Base-by-base conservation (phyloP, 2,888 invertebrate species). In the Timandra comae region DNA sequence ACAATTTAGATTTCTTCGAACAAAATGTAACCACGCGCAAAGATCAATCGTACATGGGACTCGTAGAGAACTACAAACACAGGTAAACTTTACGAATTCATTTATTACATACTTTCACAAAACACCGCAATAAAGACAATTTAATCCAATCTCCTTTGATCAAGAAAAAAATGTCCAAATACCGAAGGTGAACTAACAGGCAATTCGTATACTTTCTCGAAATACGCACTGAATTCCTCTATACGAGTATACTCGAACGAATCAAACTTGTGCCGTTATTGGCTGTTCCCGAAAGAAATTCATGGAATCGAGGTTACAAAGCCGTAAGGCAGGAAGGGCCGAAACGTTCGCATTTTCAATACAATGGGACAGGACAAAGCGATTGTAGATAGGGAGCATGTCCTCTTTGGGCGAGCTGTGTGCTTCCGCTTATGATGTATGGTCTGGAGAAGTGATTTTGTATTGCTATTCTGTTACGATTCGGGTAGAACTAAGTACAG, bases 221-320 rank as follows among this genome's bases (percentile, higher is more conserved):
- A 44, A 49, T 54, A 49, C 46, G 48, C 52, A 48, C 35, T 40
- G 38, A 45, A 54, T 54, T 52, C 51, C 54, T 30, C 43, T 46
- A 52, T 50, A 47, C 36, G n/a, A n/a, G n/a, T n/a, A n/a, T n/a
- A n/a, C n/a, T n/a, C n/a, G n/a, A n/a, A n/a, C n/a, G 48, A 56
- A 62, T 62, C 58, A 56, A 63, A 59, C 57, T 51, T 58, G 41
- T 45, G 43, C 62, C 65, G 63, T 73, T 78, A 80, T 75, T 77
- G 76, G 56, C 75, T 67, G 65, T 66, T 63, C 60, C 68, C 64
- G 59, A 67, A 78, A 75, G 69, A 76, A 75, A 75, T 74, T 67
- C 60, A 64, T 56, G 65, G 62, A 70, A 67, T 61, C 56, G 16
- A 16, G 16, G 16, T 16, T 16, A 71, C 65, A 56, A 48, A 46